phyloP scores from a whole-genome alignment of 2,113 vertebrate species.

The Ictalurus furcatus region DNA sequence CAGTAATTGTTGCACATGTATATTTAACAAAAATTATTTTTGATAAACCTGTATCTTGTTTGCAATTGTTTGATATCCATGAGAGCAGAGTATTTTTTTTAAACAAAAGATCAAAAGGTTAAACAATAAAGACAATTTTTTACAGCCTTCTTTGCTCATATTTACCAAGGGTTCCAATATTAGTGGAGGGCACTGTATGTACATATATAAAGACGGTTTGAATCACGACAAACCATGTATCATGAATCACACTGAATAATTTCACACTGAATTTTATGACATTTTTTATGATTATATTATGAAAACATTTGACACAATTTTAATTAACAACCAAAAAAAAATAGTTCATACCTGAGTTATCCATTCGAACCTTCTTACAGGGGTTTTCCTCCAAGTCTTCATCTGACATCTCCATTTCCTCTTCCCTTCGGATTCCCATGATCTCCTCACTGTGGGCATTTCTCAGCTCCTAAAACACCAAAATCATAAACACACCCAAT shows the following conservation, averaged over 20 bases:
- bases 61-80: too few species aligned
- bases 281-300: not conserved
- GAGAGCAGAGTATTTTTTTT: too few species aligned
- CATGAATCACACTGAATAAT: not conserved
- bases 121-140: too few species aligned
- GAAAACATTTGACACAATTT: not conserved
- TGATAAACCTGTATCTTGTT: too few species aligned
- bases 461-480: conserved; percentile 82
- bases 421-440: conserved; percentile 92
- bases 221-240: not conserved
- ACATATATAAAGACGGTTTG: not conserved
- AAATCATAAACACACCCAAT: conserved; percentile 33
- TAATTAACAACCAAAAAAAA: not conserved
- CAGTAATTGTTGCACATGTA: too few species aligned
- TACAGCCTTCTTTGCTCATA: too few species aligned
- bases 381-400: conserved; percentile 86
- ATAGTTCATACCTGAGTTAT: conserved; percentile 81
- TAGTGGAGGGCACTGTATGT: too few species aligned
- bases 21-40: too few species aligned
- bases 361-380: conserved; percentile 80
- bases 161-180: too few species aligned
- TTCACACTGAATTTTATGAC: not conserved
- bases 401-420: conserved; percentile 98
- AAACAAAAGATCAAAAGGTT: too few species aligned
- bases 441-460: conserved; percentile 95